These are phyloP conservation scores for Bujurquina vittata DNA, from an alignment of 2,113 vertebrate species.

Conservation along the genomic window DNA sequence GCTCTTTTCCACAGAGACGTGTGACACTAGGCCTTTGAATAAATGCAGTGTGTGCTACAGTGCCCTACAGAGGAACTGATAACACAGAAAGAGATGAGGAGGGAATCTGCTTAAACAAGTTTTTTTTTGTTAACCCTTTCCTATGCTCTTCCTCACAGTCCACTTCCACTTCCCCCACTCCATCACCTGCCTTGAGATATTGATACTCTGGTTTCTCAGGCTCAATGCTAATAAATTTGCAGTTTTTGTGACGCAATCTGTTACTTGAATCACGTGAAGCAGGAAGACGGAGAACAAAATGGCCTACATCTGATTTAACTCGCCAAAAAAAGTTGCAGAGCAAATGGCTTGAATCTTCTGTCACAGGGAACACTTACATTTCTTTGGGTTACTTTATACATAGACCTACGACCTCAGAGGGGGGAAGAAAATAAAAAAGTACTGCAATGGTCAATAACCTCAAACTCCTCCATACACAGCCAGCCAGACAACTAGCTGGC, in stretches of 20 bases:
- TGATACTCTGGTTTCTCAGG: not conserved
- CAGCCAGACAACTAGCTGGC: conserved; percentile 17
- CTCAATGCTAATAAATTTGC: conserved; percentile 38
- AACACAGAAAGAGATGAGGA: conserved; percentile 73
- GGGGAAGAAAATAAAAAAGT: not conserved
- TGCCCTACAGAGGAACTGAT: conserved; percentile 80
- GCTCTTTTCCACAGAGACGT: conserved; percentile 79
- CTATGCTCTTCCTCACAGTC: conserved; percentile 15
- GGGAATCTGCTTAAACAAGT: conserved; percentile 69
- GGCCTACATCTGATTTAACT: conserved; percentile 38
- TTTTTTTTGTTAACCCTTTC: conserved; percentile 70
- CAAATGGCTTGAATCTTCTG: conserved; percentile 13
- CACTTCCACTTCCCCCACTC: not conserved
- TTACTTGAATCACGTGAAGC: conserved; percentile 49
- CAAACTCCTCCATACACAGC: conserved; percentile 17
- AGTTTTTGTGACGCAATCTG: conserved; percentile 40
- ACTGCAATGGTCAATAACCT: conserved; percentile 16
- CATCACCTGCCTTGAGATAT: conserved; percentile 3
- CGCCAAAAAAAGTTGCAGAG: conserved; percentile 39
- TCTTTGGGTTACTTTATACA: conserved; percentile 17
- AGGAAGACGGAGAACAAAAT: conserved; percentile 55
- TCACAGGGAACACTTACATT: conserved; percentile 11
- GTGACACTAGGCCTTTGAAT: conserved; percentile 80
- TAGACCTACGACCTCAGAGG: not conserved
- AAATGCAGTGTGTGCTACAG: conserved; percentile 79